A percentile compares a stretch with the other conserved stretches of the same genome.
phyloP scores from a whole-genome alignment of 2,113 vertebrate species.

The Alces alces region DNA sequence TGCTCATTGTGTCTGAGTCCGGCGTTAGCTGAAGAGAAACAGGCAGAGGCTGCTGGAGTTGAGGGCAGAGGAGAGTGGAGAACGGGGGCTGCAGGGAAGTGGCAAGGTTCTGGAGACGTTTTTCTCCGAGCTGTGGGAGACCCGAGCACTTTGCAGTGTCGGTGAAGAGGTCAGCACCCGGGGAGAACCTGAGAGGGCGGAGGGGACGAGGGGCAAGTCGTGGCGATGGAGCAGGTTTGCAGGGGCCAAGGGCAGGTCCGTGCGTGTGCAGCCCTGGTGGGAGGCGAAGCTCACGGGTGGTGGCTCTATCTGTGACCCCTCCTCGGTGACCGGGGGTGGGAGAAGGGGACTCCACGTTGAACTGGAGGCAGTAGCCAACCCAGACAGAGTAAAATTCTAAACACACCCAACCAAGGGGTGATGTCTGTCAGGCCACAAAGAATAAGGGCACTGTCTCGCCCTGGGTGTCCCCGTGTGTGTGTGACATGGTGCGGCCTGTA shows the following conservation, averaged over 20 bases:
- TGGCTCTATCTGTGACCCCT: neutral
- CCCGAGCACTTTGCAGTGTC: neutral
- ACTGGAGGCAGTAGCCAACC: neutral
- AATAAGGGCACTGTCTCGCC: fast-evolving
- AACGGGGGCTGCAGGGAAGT: neutral
- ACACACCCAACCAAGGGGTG: fast-evolving
- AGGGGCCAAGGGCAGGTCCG: neutral
- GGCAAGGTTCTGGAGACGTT: neutral
- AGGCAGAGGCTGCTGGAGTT: too few species aligned
- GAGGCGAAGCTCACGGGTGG: neutral
- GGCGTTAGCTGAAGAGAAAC: neutral
- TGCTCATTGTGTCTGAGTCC: fast-evolving
- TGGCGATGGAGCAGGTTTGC: neutral
- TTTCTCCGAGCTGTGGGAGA: neutral
- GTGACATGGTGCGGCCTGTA: fast-evolving
- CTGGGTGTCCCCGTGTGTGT: fast-evolving
- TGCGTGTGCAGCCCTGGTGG: fast-evolving
- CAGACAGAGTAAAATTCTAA: neutral
- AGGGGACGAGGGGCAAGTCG: neutral
- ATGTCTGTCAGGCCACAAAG: neutral
- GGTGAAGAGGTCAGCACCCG: neutral
- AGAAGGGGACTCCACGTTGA: neutral
- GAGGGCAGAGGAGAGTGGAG: neutral
- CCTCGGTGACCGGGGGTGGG: neutral
- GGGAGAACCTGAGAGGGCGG: neutral